A percentile compares a stretch with the other conserved stretches of the same genome.
Conservation (phyloP, 2,113 vertebrate species). For the Dasyurus viverrinus region DNA sequence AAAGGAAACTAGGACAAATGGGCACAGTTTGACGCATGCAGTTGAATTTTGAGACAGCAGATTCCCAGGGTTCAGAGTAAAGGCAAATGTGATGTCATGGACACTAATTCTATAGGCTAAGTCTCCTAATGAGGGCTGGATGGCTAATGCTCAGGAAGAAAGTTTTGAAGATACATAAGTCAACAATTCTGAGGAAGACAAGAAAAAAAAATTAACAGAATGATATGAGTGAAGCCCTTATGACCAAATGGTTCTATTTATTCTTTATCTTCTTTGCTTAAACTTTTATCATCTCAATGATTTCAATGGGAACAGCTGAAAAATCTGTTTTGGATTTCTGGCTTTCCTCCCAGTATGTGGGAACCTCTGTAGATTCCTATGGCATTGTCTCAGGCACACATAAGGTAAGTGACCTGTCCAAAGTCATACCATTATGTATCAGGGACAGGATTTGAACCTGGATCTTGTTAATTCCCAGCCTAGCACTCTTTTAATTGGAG, state of each 20-base stretch:
- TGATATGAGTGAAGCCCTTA: neutral
- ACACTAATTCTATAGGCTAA: neutral
- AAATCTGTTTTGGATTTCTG: neutral
- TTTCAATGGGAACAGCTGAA: neutral
- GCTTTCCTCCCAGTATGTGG: no score
- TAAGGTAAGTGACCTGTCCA: neutral
- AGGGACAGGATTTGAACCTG: neutral
- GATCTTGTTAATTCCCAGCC: neutral
- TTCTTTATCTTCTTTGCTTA: neutral
- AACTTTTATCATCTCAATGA: neutral
- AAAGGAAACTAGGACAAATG: neutral
- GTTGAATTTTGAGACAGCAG: neutral
- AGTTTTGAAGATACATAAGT: neutral
- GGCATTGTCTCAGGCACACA: neutral
- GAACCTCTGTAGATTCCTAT: neutral
- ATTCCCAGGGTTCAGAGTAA: neutral
- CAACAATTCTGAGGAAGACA: neutral
- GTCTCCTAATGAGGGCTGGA: neutral
- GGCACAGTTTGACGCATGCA: neutral
- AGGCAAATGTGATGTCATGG: neutral
- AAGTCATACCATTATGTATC: neutral
- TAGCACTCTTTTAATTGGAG: neutral
- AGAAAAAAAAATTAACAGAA: neutral
- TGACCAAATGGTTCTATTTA: neutral
- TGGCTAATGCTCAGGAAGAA: neutral